Percentiles rank a stretch among this genome's conserved stretches.
Evolutionary conservation across 2,113 vertebrate species (phyloP).

Genomic region (Python bivittatus): DNA sequence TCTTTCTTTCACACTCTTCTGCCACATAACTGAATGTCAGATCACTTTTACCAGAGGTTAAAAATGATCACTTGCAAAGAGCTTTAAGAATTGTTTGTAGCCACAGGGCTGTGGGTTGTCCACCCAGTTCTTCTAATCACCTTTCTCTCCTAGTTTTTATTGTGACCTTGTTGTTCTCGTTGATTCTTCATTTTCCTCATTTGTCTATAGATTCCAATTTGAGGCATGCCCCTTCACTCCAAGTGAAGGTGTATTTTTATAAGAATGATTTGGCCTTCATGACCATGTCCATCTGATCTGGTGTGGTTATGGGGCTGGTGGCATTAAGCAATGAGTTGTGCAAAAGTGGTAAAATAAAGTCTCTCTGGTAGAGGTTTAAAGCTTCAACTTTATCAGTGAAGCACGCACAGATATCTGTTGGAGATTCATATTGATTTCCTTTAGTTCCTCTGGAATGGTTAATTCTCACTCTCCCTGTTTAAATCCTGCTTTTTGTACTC

Average conservation of each 20-base stretch:
- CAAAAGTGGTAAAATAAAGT: slow-evolving; percentile 28
- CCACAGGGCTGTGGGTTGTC: neutral
- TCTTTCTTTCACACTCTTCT: neutral
- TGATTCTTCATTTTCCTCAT: neutral
- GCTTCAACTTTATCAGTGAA: slow-evolving; percentile 34
- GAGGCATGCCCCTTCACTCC: neutral
- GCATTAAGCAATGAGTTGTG: slow-evolving; percentile 34
- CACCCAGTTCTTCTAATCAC: no score
- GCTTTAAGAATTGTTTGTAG: neutral
- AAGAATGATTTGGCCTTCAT: neutral
- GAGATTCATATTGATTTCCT: slow-evolving; percentile 53
- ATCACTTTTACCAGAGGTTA: neutral
- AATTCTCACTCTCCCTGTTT: slow-evolving; percentile 58
- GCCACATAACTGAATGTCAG: neutral
- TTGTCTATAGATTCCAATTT: neutral
- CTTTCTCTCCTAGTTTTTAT: neutral
- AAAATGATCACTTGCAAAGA: neutral
- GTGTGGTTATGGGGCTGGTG: slow-evolving; percentile 28
- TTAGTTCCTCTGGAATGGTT: slow-evolving; percentile 41
- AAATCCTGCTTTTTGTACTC: slow-evolving; percentile 58
- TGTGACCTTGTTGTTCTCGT: neutral
- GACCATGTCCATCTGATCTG: neutral
- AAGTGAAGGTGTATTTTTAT: neutral
- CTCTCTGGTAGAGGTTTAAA: slow-evolving; percentile 36
- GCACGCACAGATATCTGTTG: slow-evolving; percentile 36